Base-by-base conservation (phyloP, 1,140 invertebrate species). In the Arctopsyche grandis region DNA sequence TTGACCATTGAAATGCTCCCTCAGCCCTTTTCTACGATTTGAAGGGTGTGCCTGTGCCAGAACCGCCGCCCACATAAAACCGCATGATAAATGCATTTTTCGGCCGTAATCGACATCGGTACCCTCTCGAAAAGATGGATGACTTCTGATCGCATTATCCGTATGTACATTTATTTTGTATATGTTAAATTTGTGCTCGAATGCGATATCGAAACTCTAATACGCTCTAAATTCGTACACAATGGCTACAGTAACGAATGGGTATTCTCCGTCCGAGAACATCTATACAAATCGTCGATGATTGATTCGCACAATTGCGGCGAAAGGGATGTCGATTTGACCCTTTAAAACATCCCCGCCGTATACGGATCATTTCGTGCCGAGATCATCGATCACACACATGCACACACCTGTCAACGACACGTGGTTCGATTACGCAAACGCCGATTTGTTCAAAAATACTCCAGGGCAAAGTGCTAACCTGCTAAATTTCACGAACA, bases 41-140 rank as follows among this genome's bases (percentile, higher is more conserved):
- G 46, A 76, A 38, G 73, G 74, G 74, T 24, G 74, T 43, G 74
- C 58, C 74, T 1, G 63, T 76, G 24, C 22, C 70, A 19, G n/a
- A 52, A 44, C 73, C 24, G 12, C 74, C 58, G 21, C 74, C 52
- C 74, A 66, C 29, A 16, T 46, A 21, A 52, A 52, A 74, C 71
- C 74, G 74, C 46, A 56, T 63, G 74, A 76, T 76, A 63, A 76
- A 76, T 76, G 52, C 26, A 63, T 63, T 63, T 76, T 38, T 52
- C 10, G 24, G 21, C 29, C 58, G 10, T n/a, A 63, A 76, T 56
- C 74, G 44, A 76, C 74, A 66, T 26, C 21, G 24, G 63, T 66
- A 9, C 24, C 63, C 63, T 29, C 63, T 66, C 63, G 24, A 66
- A 66, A 71, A 71, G 44, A 71, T 44, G 69, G 38, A 71, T 44